phyloP scores from a whole-genome alignment of 1,140 invertebrate species.

The Pogonognathellus flavescens region DNA sequence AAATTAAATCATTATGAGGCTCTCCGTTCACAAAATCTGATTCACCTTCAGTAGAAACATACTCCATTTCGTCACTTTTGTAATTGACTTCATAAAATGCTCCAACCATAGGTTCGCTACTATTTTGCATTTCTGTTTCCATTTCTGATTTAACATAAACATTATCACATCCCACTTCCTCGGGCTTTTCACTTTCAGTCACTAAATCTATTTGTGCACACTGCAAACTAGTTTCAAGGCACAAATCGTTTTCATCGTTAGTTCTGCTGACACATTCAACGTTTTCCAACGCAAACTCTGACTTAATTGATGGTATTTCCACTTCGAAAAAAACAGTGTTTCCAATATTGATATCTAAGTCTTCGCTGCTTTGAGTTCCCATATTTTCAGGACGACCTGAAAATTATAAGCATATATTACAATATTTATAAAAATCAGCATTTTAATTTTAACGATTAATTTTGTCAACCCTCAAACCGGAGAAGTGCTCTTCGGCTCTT shows the following conservation, averaged over 20 bases:
- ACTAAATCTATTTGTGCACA: conserved; percentile 11
- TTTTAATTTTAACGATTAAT: no score
- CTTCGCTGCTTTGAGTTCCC: background rate
- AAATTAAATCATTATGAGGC: conserved; percentile 9
- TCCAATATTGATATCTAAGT: background rate
- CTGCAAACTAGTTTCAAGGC: background rate
- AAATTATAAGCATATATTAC: no score
- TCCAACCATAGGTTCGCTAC: conserved; percentile 1
- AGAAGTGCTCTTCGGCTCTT: no score
- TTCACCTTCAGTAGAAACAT: background rate
- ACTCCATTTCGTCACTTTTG: background rate
- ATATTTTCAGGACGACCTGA: background rate
- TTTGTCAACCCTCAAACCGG: no score
- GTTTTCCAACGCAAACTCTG: background rate
- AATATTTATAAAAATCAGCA: no score
- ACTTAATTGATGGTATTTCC: background rate
- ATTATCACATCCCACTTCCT: no score
- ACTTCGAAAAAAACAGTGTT: background rate
- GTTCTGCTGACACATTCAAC: background rate
- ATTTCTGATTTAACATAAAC: background rate
- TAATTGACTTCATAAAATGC: conserved; percentile 32
- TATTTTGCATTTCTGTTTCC: background rate
- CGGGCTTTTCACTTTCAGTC: background rate
- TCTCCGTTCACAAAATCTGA: background rate
- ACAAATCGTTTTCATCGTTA: background rate